Evolutionary conservation across 2,797 vertebrate genomes (phyloP), one percentile per base, ranked within the genome.

Genomic region (Amazonetta brasiliensis): DNA sequence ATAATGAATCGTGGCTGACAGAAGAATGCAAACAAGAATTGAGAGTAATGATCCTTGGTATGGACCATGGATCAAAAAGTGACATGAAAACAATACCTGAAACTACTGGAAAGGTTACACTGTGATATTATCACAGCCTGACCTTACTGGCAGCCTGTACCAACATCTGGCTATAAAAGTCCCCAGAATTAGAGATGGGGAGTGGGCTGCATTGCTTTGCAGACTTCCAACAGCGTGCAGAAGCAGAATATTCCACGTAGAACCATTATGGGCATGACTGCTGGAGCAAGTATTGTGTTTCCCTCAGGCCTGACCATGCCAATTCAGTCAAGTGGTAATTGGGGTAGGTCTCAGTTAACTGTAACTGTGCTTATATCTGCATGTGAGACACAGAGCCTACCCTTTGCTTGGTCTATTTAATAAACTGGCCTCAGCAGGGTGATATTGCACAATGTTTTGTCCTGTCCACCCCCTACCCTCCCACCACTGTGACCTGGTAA

Each of bases 401-500:
- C 35, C 73, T 68, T 11, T 20, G 23, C 76, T 41, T 30, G 25
- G 19, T 71, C 20, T 58, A 30, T 37, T 75, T 44, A 60, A 71
- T 39, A 79, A 79, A n/a, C 5, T 52, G 20, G n/a, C 30, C 67
- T 56, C 28, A 79, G 68, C 37, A 71, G 28, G 25, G 63, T 12
- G 58, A 46, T 9, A 2, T 5, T 39, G 72, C 68, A 84, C 39
- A 19, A 30, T 17, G 41, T 16, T 59, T 12, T 52, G 26, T 30
- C 37, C 39, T 17, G 23, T 23, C 31, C 43, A 17, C 21, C 13
- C 4, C 35, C 46, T 43, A 1, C 11, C 4, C 0, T 0, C 22
- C 25, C 5, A 12, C 30, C 5, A 12, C 30, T 1, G 1, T 3
- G 26, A 74, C 22, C 43, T 88, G 33, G 30, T 18, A 28, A 66